phyloP scores from a whole-genome alignment of 2,888 invertebrate species.

The Allolobophora icterica region DNA sequence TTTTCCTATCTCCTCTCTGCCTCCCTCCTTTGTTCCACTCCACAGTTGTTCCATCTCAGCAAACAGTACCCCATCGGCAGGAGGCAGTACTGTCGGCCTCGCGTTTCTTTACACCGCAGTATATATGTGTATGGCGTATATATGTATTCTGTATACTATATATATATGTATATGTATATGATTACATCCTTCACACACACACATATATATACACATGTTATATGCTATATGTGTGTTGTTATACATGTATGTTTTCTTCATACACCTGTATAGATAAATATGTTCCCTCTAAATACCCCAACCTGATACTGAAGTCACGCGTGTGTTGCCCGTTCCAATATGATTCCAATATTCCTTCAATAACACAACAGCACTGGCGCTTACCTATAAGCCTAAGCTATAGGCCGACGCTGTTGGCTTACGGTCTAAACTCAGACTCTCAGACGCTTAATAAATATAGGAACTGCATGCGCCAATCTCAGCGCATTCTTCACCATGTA shows the following conservation, averaged over 20 bases:
- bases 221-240: background rate
- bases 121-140: background rate
- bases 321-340: slow-evolving; percentile 17
- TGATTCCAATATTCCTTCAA: slow-evolving; percentile 17
- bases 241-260: background rate
- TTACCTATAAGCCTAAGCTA: background rate
- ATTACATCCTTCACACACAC: background rate
- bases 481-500: background rate
- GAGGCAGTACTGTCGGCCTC: background rate
- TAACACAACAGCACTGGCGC: slow-evolving; percentile 8
- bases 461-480: slow-evolving; percentile 17
- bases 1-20: background rate
- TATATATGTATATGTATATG: background rate
- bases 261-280: background rate
- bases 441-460: slow-evolving; percentile 17
- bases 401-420: slow-evolving; percentile 2
- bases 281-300: slow-evolving; percentile 5
- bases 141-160: background rate
- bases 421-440: background rate
- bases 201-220: background rate
- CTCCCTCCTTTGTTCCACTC: background rate
- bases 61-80: background rate
- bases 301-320: slow-evolving; percentile 11
- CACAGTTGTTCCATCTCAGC: background rate
- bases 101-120: background rate